These are phyloP conservation scores for Sesia apiformis DNA, from an alignment of 2,888 invertebrate genomes.

Conservation along the genomic window DNA sequence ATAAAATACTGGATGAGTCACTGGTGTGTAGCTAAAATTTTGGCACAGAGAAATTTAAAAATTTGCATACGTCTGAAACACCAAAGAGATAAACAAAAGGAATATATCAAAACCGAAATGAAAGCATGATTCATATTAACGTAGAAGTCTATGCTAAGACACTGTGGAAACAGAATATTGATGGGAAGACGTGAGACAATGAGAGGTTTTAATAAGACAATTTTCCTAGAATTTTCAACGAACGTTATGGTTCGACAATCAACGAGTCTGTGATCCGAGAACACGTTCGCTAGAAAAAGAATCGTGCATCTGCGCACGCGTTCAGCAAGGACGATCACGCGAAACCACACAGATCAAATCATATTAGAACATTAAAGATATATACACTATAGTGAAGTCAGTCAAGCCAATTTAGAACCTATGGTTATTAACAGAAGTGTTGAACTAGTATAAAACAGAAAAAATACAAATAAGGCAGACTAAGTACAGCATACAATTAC, in stretches of 20 bases:
- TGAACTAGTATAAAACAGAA: not conserved
- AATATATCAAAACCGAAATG: too few species aligned
- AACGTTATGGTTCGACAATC: slow-evolving; percentile 17
- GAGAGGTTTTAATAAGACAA: too few species aligned
- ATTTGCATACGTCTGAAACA: too few species aligned
- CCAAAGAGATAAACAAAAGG: too few species aligned
- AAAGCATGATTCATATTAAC: too few species aligned
- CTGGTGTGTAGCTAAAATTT: too few species aligned
- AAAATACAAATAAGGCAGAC: not conserved
- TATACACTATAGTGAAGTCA: not conserved
- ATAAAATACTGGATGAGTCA: too few species aligned
- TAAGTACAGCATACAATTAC: slow-evolving; percentile 3
- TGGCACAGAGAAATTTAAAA: too few species aligned
- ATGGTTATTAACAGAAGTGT: not conserved
- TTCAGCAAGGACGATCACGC: slow-evolving; percentile 53
- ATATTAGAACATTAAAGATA: not conserved
- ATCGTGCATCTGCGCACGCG: slow-evolving; percentile 50
- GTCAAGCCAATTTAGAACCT: not conserved
- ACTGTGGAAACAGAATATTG: too few species aligned
- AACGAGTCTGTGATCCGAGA: slow-evolving; percentile 18
- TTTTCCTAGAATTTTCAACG: slow-evolving; percentile 6
- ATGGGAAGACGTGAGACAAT: too few species aligned
- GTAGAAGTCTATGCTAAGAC: too few species aligned
- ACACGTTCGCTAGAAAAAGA: slow-evolving; percentile 26
- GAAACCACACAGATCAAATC: slow-evolving; percentile 12